These are phyloP conservation scores for Cristatella mucedo DNA, from an alignment of 2,888 invertebrate genomes.

Conservation along the genomic window DNA sequence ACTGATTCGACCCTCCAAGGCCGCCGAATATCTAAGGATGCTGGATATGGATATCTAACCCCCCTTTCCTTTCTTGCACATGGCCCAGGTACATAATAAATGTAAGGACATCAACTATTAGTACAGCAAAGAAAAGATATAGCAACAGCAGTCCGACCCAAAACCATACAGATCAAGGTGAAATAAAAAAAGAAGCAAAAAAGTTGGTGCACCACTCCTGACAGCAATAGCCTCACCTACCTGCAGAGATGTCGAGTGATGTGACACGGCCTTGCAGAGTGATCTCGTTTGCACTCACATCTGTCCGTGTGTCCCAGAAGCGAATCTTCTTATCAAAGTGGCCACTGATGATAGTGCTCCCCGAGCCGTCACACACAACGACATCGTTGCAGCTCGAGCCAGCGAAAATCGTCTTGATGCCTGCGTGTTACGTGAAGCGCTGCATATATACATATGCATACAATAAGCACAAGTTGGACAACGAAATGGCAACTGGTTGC, in stretches of 20 bases:
- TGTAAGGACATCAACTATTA: no score
- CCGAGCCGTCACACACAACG: slow-evolving; percentile 47
- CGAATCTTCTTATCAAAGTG: slow-evolving; percentile 93
- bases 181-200: background rate
- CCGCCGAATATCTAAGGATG: no score
- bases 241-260: slow-evolving; percentile 77
- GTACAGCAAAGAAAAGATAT: no score
- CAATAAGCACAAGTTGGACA: no score
- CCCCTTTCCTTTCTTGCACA: no score
- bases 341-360: slow-evolving; percentile 70
- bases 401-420: slow-evolving; percentile 45
- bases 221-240: slow-evolving; percentile 41
- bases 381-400: slow-evolving; percentile 93
- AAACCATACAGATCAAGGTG: background rate
- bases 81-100: no score
- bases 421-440: slow-evolving; percentile 22
- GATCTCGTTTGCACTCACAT: slow-evolving; percentile 60
- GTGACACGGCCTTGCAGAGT: slow-evolving; percentile 81
- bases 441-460: no score
- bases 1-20: no score
- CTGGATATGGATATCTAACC: no score
- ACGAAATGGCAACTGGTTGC: no score
- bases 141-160: no score
- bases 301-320: slow-evolving; percentile 84
- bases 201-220: background rate